Percentiles rank a stretch among this genome's conserved stretches.
Conservation (phyloP, 2,888 invertebrate species). For the Timema podura region DNA sequence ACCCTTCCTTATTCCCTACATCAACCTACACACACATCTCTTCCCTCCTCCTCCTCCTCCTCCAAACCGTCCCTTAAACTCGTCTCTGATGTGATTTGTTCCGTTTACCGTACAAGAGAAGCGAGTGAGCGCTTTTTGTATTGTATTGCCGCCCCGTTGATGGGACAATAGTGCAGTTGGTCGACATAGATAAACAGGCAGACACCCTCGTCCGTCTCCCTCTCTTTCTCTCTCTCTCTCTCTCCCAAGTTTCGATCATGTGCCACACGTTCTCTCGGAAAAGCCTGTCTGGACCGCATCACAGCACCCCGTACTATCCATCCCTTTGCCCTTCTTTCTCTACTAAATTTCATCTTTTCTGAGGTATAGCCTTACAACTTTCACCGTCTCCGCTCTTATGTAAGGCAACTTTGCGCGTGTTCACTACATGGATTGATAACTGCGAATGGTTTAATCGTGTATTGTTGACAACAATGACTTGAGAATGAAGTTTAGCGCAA, state of each 20-base stretch:
- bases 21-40: too few species aligned
- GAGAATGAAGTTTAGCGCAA: too few species aligned
- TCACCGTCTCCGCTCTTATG: too few species aligned
- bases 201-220: background rate
- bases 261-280: conserved; percentile 19
- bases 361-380: too few species aligned
- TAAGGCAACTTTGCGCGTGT: too few species aligned
- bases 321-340: background rate
- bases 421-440: too few species aligned
- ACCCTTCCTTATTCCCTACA: too few species aligned
- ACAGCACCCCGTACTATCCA: background rate
- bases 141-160: conserved; percentile 6
- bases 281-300: conserved; percentile 19
- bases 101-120: conserved; percentile 3
- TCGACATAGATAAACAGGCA: conserved; percentile 25
- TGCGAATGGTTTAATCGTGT: too few species aligned
- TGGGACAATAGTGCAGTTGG: conserved; percentile 24
- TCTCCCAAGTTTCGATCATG: conserved; percentile 12
- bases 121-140: background rate
- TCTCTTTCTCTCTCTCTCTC: background rate
- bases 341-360: background rate
- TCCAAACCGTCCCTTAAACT: background rate
- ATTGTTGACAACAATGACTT: too few species aligned
- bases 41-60: background rate
- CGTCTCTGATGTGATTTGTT: conserved; percentile 10